Evolutionary conservation across 2,888 invertebrate species (phyloP).

Genomic region (Acrocyrtus sp.): DNA sequence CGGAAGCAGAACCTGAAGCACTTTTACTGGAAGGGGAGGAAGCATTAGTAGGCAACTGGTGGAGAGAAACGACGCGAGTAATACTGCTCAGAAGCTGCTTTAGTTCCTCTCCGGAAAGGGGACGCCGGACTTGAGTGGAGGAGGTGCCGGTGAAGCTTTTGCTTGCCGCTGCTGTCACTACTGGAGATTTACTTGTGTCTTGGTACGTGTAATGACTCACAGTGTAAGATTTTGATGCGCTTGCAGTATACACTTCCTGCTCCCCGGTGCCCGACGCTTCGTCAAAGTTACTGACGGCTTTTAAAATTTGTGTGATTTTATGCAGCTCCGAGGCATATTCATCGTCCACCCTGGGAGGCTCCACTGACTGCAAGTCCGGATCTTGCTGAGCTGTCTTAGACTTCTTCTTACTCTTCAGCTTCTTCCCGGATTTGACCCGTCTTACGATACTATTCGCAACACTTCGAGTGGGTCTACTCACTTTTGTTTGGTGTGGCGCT

Average conservation of each 20-base stretch:
- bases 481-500: background rate
- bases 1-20: background rate
- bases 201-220: no score
- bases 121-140: no score
- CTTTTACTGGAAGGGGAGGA: no score
- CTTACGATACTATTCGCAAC: background rate
- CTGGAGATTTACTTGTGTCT: no score
- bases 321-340: slow-evolving; percentile 26
- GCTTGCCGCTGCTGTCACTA: no score
- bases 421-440: slow-evolving; percentile 4
- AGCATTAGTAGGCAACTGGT: slow-evolving; percentile 21
- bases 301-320: slow-evolving; percentile 35
- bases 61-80: slow-evolving; percentile 41
- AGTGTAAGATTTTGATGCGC: background rate
- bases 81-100: slow-evolving; percentile 38
- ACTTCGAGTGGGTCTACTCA: background rate
- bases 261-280: slow-evolving; percentile 6
- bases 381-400: background rate
- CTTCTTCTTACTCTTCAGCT: slow-evolving; percentile 14
- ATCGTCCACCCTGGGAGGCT: slow-evolving; percentile 13
- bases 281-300: slow-evolving; percentile 33
- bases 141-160: background rate
- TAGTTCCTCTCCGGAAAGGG: slow-evolving; percentile 30
- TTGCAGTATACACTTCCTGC: background rate
- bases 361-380: background rate